Evolutionary conservation across 2,113 vertebrate species (phyloP).

Genomic region (Melanostigma gelatinosum): DNA sequence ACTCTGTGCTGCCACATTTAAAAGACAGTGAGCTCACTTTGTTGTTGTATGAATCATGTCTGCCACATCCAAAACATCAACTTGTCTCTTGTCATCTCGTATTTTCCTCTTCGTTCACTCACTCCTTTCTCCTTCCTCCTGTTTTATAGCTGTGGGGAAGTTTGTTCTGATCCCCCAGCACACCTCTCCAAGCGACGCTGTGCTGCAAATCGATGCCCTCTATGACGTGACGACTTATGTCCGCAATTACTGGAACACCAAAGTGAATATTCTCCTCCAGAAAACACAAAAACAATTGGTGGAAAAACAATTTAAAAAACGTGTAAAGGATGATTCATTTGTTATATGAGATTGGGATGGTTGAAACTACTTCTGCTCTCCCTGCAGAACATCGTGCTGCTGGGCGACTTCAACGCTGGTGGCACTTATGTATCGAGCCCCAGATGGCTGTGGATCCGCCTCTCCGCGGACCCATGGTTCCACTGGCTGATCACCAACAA

Average conservation of each 20-base stretch:
- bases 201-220: slow-evolving; percentile 85
- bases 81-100: background rate
- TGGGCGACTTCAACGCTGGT: slow-evolving; percentile 93
- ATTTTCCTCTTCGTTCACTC: background rate
- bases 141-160: slow-evolving; percentile 54
- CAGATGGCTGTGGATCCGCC: slow-evolving; percentile 85
- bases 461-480: slow-evolving; percentile 86
- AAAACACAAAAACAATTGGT: background rate
- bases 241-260: slow-evolving; percentile 82
- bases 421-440: slow-evolving; percentile 84
- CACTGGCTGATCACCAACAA: slow-evolving; percentile 88
- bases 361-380: background rate
- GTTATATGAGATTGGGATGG: background rate
- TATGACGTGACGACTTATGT: slow-evolving; percentile 86
- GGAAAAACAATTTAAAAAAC: background rate
- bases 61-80: slow-evolving; percentile 6
- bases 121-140: background rate
- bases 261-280: slow-evolving; percentile 75
- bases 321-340: background rate
- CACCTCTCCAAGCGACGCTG: slow-evolving; percentile 82
- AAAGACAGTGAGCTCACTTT: no score
- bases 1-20: no score
- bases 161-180: slow-evolving; percentile 90
- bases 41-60: background rate
- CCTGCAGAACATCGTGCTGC: slow-evolving; percentile 88